Base-by-base conservation (phyloP, 1,140 invertebrate genomes). In the Rhizoglyphus robini region DNA sequence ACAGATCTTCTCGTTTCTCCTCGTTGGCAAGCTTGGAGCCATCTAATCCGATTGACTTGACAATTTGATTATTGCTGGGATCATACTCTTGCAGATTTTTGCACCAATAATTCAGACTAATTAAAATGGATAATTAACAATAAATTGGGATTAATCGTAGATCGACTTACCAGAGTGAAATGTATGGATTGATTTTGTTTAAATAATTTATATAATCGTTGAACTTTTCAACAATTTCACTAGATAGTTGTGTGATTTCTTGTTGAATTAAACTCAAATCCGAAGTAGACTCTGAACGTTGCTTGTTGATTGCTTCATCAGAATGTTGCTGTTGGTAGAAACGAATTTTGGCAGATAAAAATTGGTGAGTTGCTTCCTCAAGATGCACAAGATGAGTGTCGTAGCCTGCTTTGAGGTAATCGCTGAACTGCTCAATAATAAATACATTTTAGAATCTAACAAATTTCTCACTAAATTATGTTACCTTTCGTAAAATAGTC, bases 201-300 rank as follows among this genome's bases (percentile, higher is more conserved):
- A 60, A 27, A 27, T 60, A 60, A 18, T 29, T n/a, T 15, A 60
- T 27, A 46, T 60, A 60, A 46, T 60, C 58, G 58, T 29, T 13
- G 23, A 60, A 46, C 30, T 15, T 60, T 46, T 60, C 58, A 46
- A 60, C n/a, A 60, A 60, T 60, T n/a, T 60, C 58, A n/a, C 13
- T 34, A 1, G 32, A 34, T 34, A n/a, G 13, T 46, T 60, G 31
- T 2, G 30, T 11, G 13, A 60, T 34, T 46, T 60, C 58, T 3
- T 32, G 29, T 46, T 60, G 15, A 29, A 60, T 60, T n/a, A 29
- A 11, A 34, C 11, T 23, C 30, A 34, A 34, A n/a, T 60, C 58
- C 1, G n/a, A n/a, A n/a, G n/a, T n/a, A n/a, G n/a, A n/a, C n/a
- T n/a, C n/a, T n/a, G n/a, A n/a, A n/a, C n/a, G n/a, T n/a, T n/a